Percentiles rank a stretch among this genome's conserved stretches.
These are phyloP conservation scores for Varanus komodoensis DNA, from an alignment of 2,113 vertebrate species.

Conservation along the genomic window DNA sequence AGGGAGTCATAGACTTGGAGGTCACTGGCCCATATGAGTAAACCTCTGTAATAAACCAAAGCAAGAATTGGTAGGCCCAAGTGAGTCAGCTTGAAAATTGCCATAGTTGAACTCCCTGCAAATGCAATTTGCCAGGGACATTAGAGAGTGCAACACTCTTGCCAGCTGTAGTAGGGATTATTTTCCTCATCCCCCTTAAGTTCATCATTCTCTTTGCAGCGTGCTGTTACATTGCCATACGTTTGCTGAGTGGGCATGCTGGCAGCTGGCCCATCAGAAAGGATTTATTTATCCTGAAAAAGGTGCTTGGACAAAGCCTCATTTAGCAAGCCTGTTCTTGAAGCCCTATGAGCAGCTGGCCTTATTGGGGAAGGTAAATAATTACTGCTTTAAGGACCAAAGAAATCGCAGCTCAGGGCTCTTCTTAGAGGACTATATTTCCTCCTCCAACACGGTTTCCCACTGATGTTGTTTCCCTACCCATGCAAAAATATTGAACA, in stretches of 20 bases:
- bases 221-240: conserved; percentile 57
- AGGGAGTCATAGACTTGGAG: conserved; percentile 59
- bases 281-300: conserved; percentile 61
- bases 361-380: conserved; percentile 26
- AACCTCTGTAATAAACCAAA: conserved; percentile 70
- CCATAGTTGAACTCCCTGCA: conserved; percentile 57
- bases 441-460: not conserved
- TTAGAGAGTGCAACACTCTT: conserved; percentile 52
- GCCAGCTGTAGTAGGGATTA: conserved; percentile 65
- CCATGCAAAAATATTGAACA: conserved; percentile 11
- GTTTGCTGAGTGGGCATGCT: conserved; percentile 51
- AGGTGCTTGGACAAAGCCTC: conserved; percentile 51
- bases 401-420: not conserved
- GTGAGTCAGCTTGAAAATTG: conserved; percentile 63
- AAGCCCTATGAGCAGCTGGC: conserved; percentile 34
- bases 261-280: conserved; percentile 56
- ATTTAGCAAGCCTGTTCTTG: conserved; percentile 41
- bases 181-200: conserved; percentile 67
- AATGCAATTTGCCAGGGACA: conserved; percentile 62
- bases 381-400: conserved; percentile 32
- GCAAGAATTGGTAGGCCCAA: conserved; percentile 59
- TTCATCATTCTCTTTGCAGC: conserved; percentile 55
- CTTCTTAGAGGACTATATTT: conserved; percentile 14
- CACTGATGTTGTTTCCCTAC: not conserved
- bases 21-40: conserved; percentile 72